Base-by-base conservation (phyloP, 2,888 invertebrate genomes). In the Horisme vitalbata region DNA sequence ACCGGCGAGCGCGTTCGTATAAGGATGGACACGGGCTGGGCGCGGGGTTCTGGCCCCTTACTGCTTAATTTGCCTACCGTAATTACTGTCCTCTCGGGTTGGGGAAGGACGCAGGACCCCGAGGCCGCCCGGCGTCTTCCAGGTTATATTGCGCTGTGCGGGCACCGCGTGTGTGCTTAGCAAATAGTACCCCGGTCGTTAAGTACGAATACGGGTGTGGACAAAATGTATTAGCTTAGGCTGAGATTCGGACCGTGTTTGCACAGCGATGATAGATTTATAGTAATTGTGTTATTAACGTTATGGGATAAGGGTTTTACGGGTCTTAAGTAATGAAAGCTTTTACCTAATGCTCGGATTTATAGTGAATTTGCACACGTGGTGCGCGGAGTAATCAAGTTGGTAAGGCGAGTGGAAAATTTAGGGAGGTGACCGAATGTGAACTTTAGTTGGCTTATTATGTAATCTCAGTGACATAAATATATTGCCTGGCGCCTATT, bases 61-160 rank as follows among this genome's bases (percentile, higher is more conserved):
- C 89, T 90, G 90, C 90, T 90, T 90, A 90, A 90, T 90, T 90
- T 90, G 90, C 90, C 90, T 90, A 88, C 89, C 87, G 90, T 90
- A 90, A 90, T 90, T 90, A 90, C 90, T 90, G 89, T 89, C 89
- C 87, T 87, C 83, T 79, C 79, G 87, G 87, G 83, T 77, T 73
- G 77, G 83, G 85, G 82, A 77, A 26, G 45, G 31, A 20, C 32
- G 28, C 9, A 78, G 77, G 78, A 79, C 81, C 85, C 83, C 71
- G 73, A 79, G 83, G 79, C 79, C 82, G 82, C 79, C 81, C 80
- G 69, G 77, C 77, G 81, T 88, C 88, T 88, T 87, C 65, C 83
- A 83, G 83, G 84, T 84, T 87, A 87, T 86, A 87, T 87, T 86
- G 83, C 83, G 76, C 71, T 75, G 85, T 87, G 86, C 86, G 87